Evolutionary conservation across 1,140 invertebrate species (phyloP).

Genomic region (Bombus terrestris): DNA sequence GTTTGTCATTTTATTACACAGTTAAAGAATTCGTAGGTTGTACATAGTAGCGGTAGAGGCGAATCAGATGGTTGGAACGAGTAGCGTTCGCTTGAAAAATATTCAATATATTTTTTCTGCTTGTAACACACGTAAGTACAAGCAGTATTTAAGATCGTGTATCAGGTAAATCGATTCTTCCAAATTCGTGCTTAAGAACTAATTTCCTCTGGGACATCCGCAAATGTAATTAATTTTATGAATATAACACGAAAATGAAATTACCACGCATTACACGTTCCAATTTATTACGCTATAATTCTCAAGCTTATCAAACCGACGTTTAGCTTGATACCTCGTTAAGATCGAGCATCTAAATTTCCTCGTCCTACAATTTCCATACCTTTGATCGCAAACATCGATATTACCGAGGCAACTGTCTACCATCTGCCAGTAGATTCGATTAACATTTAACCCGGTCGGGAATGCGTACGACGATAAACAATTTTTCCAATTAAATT

Average conservation of each 20-base stretch:
- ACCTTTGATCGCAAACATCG: not conserved
- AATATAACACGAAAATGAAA: not conserved
- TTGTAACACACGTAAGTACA: not conserved
- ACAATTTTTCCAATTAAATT: slow-evolving; percentile 35
- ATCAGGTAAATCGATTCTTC: not conserved
- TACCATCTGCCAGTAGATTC: slow-evolving; percentile 1
- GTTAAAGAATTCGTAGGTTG: no score
- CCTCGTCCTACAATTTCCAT: not conserved
- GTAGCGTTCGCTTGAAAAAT: not conserved
- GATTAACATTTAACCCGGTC: slow-evolving; percentile 23
- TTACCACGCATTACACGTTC: not conserved
- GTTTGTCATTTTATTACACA: no score
- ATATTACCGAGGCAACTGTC: not conserved
- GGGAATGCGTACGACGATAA: not conserved
- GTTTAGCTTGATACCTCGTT: not conserved
- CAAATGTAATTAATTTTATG: not conserved
- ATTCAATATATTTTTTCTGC: not conserved
- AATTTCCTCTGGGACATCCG: not conserved
- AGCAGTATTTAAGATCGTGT: no score
- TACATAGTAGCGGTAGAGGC: no score
- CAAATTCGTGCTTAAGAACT: not conserved
- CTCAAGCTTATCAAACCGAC: not conserved
- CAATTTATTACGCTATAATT: not conserved
- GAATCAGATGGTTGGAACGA: no score
- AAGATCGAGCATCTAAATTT: slow-evolving; percentile 9